phyloP scores from a whole-genome alignment of 1,140 invertebrate species.

The Episyrphus balteatus region DNA sequence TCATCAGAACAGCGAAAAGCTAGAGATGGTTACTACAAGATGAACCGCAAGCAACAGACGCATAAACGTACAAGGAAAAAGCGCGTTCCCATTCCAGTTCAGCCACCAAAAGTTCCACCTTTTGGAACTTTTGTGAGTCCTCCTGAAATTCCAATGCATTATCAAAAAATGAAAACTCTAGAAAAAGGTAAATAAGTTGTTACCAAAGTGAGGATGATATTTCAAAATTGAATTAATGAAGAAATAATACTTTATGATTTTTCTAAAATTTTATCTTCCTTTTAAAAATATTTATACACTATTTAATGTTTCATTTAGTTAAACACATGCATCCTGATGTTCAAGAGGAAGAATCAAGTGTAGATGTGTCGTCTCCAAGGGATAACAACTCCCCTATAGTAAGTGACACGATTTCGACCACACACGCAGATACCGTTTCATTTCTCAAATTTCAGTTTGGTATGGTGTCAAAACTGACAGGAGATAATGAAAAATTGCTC shows the following conservation, averaged over 20 bases:
- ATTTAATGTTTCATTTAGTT: not conserved
- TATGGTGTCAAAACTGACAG: slow-evolving; percentile 43
- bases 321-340: slow-evolving; percentile 37
- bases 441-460: slow-evolving; percentile 40
- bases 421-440: slow-evolving; percentile 4
- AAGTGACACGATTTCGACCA: slow-evolving; percentile 17
- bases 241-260: too few species aligned
- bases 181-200: slow-evolving; percentile 21
- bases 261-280: too few species aligned
- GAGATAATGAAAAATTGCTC: slow-evolving; percentile 47
- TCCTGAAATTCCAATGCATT: slow-evolving; percentile 33
- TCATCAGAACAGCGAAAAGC: slow-evolving; percentile 48
- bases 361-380: slow-evolving; percentile 54
- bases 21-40: slow-evolving; percentile 52
- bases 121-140: slow-evolving; percentile 38
- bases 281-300: too few species aligned
- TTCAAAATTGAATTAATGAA: too few species aligned
- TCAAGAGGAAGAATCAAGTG: slow-evolving; percentile 55
- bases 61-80: slow-evolving; percentile 70
- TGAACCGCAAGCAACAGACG: slow-evolving; percentile 58
- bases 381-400: slow-evolving; percentile 61
- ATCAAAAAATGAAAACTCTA: slow-evolving; percentile 31
- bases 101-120: slow-evolving; percentile 75
- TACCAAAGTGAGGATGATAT: too few species aligned
- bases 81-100: slow-evolving; percentile 66